Base-by-base conservation (phyloP, 2,113 vertebrate genomes). In the Morone chrysops region DNA sequence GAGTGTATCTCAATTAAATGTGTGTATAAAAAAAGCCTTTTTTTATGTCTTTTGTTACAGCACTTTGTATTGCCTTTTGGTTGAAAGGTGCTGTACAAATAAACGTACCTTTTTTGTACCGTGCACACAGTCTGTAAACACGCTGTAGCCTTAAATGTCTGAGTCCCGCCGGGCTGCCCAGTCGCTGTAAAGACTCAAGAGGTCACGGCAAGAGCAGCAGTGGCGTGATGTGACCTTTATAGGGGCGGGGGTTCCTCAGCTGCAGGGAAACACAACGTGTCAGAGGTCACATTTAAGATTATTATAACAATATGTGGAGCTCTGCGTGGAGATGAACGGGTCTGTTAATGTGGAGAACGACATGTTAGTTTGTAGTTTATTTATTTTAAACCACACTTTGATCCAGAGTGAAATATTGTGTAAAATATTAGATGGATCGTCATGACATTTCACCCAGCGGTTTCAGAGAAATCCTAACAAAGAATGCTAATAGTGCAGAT, bases 261-360 rank as follows among this genome's bases (percentile, higher is more conserved):
- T 84, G 78, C 81, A 80, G 48, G 54, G 45, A 76, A 80, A 66
- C 54, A 53, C 48, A 68, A 17, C 25, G 72, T 13, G 70, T 79
- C 85, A 85, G 38, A 87, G 85, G 72, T 88, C 88, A 87, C 16
- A 20, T 68, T 75, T 16, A 68, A 70, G 84, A 68, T 73, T 62
- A 88, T 87, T 65, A 51, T 70, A 90, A 77, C 81, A 86, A 83
- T 74, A 83, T 87, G 81, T 70, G 81, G 20, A 14, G 9, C 22
- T 87, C 57, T 69, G 38, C 10, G 59, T 51, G 31, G 31, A 43
- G 66, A 47, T 40, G 5, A 38, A 6, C 2, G 1, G 4, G n/a
- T 65, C 51, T 66, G 56, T 13, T 43, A 11, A 12, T 40, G 4
- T 31, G 43, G 25, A 60, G 17, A 36, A 76, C 7, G 22, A 38